Evolutionary conservation across 2,888 invertebrate genomes (phyloP), one percentile per base, ranked within the genome.

Genomic region (Anarsia innoxiella): DNA sequence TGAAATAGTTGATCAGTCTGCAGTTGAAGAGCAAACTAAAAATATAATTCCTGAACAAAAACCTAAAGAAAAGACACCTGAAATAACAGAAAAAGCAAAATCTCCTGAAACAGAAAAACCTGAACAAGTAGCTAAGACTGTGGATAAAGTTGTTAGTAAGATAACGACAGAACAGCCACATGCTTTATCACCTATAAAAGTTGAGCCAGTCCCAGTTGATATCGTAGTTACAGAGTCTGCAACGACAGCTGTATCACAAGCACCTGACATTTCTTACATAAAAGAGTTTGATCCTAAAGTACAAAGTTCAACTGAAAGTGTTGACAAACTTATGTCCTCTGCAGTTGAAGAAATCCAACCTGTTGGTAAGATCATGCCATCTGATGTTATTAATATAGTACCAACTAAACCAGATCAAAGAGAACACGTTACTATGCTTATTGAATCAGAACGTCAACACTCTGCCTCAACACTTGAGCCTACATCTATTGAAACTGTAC

Each of bases 381-480:
- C 66, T 10, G 62, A 62, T 36, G 56, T 43, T 31, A 39, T 33
- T 10, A 37, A 46, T 30, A 19, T 52, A 12, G 26, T 30, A 10
- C 28, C 46, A 13, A 40, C 13, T 2, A 57, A 56, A 46, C 25
- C 49, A 10, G 56, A 53, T 28, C 37, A 41, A 12, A 66, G 59
- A 44, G 55, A 59, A 42, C 66, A 70, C 25, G 53, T 67, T 11
- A 56, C 59, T 14, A 47, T 61, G 35, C 61, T 80, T 31, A 62
- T 82, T 25, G 64, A 80, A 38, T 61, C 77, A 8, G 80, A 82
- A 55, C 67, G 72, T 5, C 44, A 64, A 71, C 33, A 62, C 68
- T 13, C 58, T 70, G 42, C 28, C 23, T 42, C 40, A 16, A 42
- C 41, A 26, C 30, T 23, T 19, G 12, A 34, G 8, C 10, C 31